These are phyloP conservation scores for Cydia splendana DNA, from an alignment of 1,140 invertebrate genomes.

Conservation along the genomic window DNA sequence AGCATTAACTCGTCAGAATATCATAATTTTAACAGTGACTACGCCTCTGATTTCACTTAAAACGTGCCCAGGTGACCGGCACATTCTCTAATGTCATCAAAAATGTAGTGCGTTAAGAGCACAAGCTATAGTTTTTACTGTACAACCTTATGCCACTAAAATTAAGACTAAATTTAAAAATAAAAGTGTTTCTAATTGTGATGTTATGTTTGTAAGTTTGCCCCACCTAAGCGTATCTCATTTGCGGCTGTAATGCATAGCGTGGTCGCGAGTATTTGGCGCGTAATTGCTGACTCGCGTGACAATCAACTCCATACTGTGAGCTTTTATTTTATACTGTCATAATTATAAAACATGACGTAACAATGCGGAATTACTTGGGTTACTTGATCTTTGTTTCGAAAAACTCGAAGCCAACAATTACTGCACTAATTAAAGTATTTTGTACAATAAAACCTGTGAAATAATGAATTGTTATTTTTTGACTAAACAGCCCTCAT, in stretches of 20 bases:
- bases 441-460: too few species aligned
- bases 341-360: slow-evolving; percentile 25
- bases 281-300: slow-evolving; percentile 24
- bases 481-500: too few species aligned
- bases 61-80: slow-evolving; percentile 21
- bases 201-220: neutral
- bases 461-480: too few species aligned
- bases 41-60: slow-evolving; percentile 22
- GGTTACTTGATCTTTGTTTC: too few species aligned
- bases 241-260: slow-evolving; percentile 17
- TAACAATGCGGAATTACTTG: neutral
- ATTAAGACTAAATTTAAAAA: neutral
- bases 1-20: neutral
- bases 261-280: slow-evolving; percentile 6
- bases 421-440: too few species aligned
- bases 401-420: too few species aligned
- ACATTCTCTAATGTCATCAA: neutral
- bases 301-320: slow-evolving; percentile 28
- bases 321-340: slow-evolving; percentile 28
- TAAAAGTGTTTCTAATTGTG: neutral
- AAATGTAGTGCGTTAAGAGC: neutral
- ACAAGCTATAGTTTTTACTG: neutral
- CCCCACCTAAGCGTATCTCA: slow-evolving; percentile 11
- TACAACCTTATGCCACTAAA: neutral
- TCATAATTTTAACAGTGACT: slow-evolving; percentile 16